Conservation (phyloP, 2,113 vertebrate species). For the Gadus macrocephalus region DNA sequence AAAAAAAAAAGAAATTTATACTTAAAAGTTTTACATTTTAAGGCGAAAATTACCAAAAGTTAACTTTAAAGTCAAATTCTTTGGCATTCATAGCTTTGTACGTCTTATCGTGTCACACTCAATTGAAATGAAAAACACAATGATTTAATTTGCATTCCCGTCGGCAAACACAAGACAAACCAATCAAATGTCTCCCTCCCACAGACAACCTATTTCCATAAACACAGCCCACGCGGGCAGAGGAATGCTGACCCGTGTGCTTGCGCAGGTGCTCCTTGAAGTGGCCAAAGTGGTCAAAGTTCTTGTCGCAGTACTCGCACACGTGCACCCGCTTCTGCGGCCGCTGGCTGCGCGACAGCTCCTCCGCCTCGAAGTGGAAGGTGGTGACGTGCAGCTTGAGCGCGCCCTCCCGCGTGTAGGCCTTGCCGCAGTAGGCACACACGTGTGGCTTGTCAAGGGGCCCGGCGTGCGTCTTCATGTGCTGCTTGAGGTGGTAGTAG, state of each 20-base stretch:
- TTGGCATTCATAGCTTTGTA: no score
- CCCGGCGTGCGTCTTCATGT: constrained; percentile 86
- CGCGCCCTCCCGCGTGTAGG: constrained; percentile 93
- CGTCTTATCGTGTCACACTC: no score
- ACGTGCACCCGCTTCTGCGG: constrained; percentile 92
- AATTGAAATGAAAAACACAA: no score
- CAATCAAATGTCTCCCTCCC: not conserved
- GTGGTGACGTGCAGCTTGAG: constrained; percentile 92
- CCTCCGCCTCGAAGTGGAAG: constrained; percentile 87
- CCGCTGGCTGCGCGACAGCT: constrained; percentile 82
- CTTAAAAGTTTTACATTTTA: no score
- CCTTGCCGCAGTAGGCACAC: constrained; percentile 91
- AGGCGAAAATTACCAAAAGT: no score
- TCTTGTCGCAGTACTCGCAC: constrained; percentile 95
- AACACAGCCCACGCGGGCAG: not conserved
- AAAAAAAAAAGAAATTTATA: no score
- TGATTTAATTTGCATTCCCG: no score
- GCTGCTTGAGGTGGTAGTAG: constrained; percentile 98
- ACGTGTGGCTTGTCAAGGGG: constrained; percentile 80
- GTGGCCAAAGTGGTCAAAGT: constrained; percentile 97
- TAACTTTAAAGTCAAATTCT: no score
- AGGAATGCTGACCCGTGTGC: constrained; percentile 79
- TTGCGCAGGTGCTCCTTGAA: constrained; percentile 97
- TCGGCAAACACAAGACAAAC: not conserved
- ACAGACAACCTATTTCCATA: not conserved